phyloP scores from a whole-genome alignment of 2,113 vertebrate genomes.

The Syrmaticus mikado region DNA sequence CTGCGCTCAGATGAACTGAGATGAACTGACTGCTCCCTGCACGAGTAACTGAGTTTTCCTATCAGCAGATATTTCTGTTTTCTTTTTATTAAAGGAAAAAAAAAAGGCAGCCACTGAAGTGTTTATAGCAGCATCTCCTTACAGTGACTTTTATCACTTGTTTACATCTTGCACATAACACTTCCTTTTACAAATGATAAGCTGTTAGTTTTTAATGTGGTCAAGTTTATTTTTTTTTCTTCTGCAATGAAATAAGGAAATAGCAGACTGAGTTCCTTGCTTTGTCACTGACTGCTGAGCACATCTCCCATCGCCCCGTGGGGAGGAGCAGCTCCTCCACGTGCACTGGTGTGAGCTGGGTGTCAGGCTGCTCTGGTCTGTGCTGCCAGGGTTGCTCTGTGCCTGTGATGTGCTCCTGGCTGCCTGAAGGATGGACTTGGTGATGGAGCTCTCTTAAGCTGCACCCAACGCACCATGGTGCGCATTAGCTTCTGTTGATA shows the following conservation, averaged over 20 bases:
- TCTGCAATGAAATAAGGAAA: not conserved
- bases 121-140: not conserved
- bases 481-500: not conserved
- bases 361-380: not conserved
- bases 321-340: not conserved
- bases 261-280: not conserved
- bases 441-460: not conserved
- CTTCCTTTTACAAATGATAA: not conserved
- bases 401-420: not conserved
- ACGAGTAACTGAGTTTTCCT: not conserved
- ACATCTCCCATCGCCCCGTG: accelerated
- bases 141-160: not conserved
- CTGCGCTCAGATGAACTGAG: not conserved
- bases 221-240: not conserved
- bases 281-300: not conserved
- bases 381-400: not conserved
- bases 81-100: not conserved
- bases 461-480: accelerated
- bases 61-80: not conserved
- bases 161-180: not conserved
- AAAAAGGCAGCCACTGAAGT: not conserved
- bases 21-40: not conserved
- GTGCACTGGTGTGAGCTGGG: not conserved
- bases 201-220: not conserved
- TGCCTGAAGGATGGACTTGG: not conserved